These are phyloP conservation scores for Phataginus tetradactyla DNA, from an alignment of 2,797 vertebrate species.

Conservation along the genomic window DNA sequence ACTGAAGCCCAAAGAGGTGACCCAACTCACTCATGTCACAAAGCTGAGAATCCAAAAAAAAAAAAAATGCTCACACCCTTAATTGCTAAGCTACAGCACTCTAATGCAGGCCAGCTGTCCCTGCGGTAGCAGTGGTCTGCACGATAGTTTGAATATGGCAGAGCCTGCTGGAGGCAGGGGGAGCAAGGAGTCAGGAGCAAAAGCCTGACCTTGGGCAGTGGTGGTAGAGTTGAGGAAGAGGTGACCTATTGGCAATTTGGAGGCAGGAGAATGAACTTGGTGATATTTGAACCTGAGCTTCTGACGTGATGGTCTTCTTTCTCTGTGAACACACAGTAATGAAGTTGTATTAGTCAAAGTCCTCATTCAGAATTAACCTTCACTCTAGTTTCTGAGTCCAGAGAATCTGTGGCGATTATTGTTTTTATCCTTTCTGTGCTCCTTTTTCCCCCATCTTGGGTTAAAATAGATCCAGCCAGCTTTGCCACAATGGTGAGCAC, in stretches of 20 bases:
- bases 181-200: neutral
- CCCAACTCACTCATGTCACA: neutral
- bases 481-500: neutral
- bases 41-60: neutral
- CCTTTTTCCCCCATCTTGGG: neutral
- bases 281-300: slow-evolving; percentile 12
- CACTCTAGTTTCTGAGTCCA: neutral
- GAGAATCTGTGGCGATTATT: neutral
- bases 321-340: neutral
- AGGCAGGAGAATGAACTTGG: neutral
- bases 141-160: neutral
- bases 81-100: neutral
- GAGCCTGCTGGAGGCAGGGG: neutral
- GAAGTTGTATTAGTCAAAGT: neutral
- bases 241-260: neutral
- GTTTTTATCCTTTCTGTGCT: neutral
- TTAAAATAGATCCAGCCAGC: neutral
- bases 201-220: neutral
- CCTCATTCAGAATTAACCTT: neutral
- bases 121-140: neutral
- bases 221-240: neutral
- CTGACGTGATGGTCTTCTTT: neutral
- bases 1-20: neutral
- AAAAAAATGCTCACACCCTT: neutral
- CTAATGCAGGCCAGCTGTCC: neutral